Conservation (phyloP, 2,888 invertebrate genomes). For the Baronia brevicornis region DNA sequence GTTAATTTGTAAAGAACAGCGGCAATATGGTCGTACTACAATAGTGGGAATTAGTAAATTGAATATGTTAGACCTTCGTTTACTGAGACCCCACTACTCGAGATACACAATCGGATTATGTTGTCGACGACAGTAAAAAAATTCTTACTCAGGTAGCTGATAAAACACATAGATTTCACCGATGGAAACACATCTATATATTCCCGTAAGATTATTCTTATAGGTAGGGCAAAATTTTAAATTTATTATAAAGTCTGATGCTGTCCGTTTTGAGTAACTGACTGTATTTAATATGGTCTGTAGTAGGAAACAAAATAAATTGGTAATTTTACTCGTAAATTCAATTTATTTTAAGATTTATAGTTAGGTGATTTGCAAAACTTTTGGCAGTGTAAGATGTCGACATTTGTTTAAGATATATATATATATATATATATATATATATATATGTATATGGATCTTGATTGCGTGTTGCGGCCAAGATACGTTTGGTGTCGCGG, state of each 20-base stretch:
- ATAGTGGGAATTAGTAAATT: too few species aligned
- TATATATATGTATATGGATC: too few species aligned
- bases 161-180: slow-evolving; percentile 49
- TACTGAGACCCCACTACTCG: too few species aligned
- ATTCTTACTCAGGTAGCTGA: slow-evolving; percentile 5
- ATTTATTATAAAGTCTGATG: slow-evolving; percentile 60
- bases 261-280: slow-evolving; percentile 50
- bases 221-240: slow-evolving; percentile 65
- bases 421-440: too few species aligned
- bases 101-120: too few species aligned
- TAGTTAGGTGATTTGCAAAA: slow-evolving; percentile 57
- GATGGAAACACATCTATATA: slow-evolving; percentile 56
- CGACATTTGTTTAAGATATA: too few species aligned
- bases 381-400: slow-evolving; percentile 43
- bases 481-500: slow-evolving; percentile 25
- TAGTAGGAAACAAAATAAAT: slow-evolving; percentile 56
- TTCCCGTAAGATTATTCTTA: slow-evolving; percentile 58
- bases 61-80: too few species aligned
- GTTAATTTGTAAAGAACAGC: too few species aligned
- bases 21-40: too few species aligned
- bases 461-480: slow-evolving; percentile 39
- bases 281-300: slow-evolving; percentile 61
- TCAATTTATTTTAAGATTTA: slow-evolving; percentile 62
- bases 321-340: slow-evolving; percentile 60
- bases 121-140: not conserved